Percentiles rank a stretch among this genome's conserved stretches.
Evolutionary conservation across 2,888 invertebrate species (phyloP).

Genomic region (Lycia hirtaria): DNA sequence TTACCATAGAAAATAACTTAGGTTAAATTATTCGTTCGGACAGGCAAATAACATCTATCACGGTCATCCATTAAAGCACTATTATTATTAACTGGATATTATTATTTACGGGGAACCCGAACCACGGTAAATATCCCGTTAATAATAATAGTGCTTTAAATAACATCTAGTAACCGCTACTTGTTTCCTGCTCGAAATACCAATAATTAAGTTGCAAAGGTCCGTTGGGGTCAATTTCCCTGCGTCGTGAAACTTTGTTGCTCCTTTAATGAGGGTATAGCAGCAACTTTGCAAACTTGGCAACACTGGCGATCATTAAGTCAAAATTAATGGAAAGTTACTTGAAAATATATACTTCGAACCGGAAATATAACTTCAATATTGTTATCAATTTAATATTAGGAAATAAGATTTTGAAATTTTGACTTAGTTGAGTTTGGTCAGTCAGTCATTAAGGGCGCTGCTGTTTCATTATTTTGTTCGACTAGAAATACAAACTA

Average conservation of each 20-base stretch:
- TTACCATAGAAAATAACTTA: not conserved
- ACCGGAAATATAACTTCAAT: not conserved
- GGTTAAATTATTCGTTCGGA: not conserved
- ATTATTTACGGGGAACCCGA: too few relatives aligned
- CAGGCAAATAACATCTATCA: conserved; percentile 5
- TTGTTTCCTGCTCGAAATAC: conserved; percentile 11
- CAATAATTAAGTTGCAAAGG: conserved; percentile 17
- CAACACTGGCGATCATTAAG: conserved; percentile 15
- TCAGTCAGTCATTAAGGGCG: too few relatives aligned
- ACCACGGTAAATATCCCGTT: too few relatives aligned
- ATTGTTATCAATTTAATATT: too few relatives aligned
- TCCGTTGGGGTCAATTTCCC: conserved; percentile 22
- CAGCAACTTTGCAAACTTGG: conserved; percentile 15
- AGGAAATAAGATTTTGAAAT: too few relatives aligned
- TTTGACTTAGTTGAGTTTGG: too few relatives aligned
- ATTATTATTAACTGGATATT: too few relatives aligned
- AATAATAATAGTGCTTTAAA: too few relatives aligned
- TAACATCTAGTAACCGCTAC: not conserved
- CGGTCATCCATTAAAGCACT: too few relatives aligned
- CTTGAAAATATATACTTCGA: not conserved
- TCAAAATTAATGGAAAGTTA: conserved; percentile 13
- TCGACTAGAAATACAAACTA: too few relatives aligned
- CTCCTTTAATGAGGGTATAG: conserved; percentile 19
- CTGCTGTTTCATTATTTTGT: too few relatives aligned
- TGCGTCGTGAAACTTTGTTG: conserved; percentile 27